Base-by-base conservation (phyloP, 2,888 invertebrate genomes). In the Drosophila prostipennis region DNA sequence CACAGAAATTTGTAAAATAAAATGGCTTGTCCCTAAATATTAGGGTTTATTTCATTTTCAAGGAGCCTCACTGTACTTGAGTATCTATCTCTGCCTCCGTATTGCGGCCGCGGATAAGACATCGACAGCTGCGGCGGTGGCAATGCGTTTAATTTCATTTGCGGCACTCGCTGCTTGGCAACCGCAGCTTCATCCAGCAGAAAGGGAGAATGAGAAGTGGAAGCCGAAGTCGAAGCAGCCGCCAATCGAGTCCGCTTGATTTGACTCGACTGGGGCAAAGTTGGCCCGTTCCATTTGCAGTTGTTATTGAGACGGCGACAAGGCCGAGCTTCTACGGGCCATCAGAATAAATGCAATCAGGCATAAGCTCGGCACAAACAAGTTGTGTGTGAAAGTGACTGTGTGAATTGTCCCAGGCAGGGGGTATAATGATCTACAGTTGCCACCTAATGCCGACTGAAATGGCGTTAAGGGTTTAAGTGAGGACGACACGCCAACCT, bases 141-240 rank as follows among this genome's bases (percentile, higher is more conserved):
- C 76, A 78, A 76, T 72, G 78, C 88, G 79, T 86, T 87, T 90
- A 91, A 90, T 90, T 90, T 83, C 83, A 90, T 90, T 90, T 87
- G 79, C 72, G 77, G 77, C 75, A 51, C 56, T 51, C 52, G 53
- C 55, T 48, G 72, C 58, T 48, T 76, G 76, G 58, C 58, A 74
- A 71, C 55, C 71, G 51, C 63, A 46, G 76, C 72, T 67, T 55
- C 72, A 45, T 37, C 45, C 42, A 19, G 48, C 51, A 42, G 58
- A 64, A 6, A 6, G 6, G 11, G 13, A 42, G 34, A 39, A 61
- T 3, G 19, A 19, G 19, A 19, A 19, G 19, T 19, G 3, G 19
- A 19, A 19, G 19, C 3, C 19, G 45, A 3, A 26, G 53, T 19
- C 53, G 29, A 29, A 19, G 68, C 45, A 34, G 63, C 53, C 73